These are phyloP conservation scores for Isaurus tuberculatus DNA, from an alignment of 92 coral and sea anemone genomes.

Conservation along the genomic window DNA sequence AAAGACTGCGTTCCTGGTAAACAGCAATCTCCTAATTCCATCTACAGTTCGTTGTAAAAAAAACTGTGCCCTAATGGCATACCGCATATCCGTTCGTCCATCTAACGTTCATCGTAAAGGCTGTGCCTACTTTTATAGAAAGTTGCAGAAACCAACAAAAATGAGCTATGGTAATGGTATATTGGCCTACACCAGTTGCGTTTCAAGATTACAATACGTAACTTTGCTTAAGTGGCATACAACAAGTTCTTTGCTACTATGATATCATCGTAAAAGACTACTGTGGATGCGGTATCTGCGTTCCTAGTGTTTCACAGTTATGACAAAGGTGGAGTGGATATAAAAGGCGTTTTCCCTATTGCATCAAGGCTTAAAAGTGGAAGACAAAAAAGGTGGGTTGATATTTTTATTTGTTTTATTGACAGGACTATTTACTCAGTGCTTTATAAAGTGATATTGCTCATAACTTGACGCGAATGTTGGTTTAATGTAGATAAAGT, in stretches of 20 bases:
- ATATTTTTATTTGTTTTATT: neutral
- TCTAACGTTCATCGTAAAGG: constrained; percentile 9
- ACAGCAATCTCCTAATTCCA: neutral
- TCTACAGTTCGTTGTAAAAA: neutral
- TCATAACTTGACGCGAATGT: neutral
- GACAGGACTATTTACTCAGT: neutral
- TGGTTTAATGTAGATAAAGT: neutral
- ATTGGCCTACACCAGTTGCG: neutral
- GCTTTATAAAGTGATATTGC: neutral
- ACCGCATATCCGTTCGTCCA: constrained; percentile 1
- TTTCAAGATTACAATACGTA: neutral
- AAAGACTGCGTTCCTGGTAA: neutral
- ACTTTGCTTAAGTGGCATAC: constrained; percentile 1
- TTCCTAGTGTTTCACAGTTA: neutral
- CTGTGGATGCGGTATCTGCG: neutral
- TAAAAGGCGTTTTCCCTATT: neutral
- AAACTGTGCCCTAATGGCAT: neutral
- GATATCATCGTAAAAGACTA: neutral
- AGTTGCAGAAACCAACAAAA: neutral
- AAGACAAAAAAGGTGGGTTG: neutral
- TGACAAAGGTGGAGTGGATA: neutral
- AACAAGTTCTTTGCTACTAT: neutral
- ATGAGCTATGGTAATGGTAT: neutral
- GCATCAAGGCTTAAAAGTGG: neutral
- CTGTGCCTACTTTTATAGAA: neutral